Evolutionary conservation across 1,140 invertebrate genomes (phyloP), one percentile per base, ranked within the genome.

Genomic region (Helicoverpa zea): DNA sequence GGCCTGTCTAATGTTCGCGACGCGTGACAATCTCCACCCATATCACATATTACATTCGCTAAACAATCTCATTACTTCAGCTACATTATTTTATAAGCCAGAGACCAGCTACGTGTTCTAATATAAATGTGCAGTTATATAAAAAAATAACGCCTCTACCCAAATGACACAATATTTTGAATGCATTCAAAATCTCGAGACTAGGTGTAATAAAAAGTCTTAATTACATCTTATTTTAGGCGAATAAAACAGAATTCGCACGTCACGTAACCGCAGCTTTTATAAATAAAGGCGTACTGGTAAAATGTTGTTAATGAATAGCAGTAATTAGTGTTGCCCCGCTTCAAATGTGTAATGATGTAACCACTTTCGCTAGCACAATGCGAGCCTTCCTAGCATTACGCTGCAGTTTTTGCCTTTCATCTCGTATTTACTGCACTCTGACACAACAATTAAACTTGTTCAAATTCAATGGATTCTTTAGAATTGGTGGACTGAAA

Each of bases 281-380:
- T 64, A 63, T 51, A 66, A 77, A 64, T 77, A 77, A 77, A 64
- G 29, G 47, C 49, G 75, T 77, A 66, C 23, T 2, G 49, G 43
- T 68, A 77, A 77, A 77, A 64, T 66, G 75, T 77, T 77, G 75
- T 77, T 77, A 77, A 77, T 77, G 75, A 77, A 77, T 77, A 66
- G 61, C 75, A 61, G 75, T 77, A 77, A 77, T 77, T 77, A 77
- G 61, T 77, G 75, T 77, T 52, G 75, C 75, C 74, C 61, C 75
- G 75, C 61, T 77, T 66, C 61, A 66, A 77, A 77, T 52, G 56
- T 49, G 49, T 59, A 49, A 52, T 77, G 49, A 77, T 77, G 75
- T 77, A 64, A 77, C 49, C 61, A 49, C 75, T 77, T 77, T 77
- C 75, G 75, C 75, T 18, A 9, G 7, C 59, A 76, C 74, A 76